These are phyloP conservation scores for Labia minor DNA, from an alignment of 2,888 invertebrate species.

Conservation along the genomic window DNA sequence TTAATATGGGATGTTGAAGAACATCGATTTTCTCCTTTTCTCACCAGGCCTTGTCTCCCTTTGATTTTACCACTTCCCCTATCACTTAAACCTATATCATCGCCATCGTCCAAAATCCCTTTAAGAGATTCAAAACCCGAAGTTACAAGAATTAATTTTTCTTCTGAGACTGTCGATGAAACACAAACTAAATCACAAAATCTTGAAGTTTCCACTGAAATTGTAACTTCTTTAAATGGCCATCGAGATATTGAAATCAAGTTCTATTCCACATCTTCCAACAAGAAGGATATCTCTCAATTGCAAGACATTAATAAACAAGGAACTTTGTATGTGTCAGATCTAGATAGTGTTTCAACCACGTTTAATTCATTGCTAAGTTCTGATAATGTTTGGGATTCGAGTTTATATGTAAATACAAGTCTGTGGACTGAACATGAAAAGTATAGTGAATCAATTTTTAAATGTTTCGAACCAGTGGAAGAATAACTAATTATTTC, in stretches of 20 bases:
- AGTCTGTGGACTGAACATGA: not conserved
- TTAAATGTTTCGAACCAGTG: not conserved
- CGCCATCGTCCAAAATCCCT: constrained; percentile 8
- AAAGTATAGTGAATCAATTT: not conserved
- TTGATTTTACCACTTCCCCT: constrained; percentile 25
- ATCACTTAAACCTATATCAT: constrained; percentile 16
- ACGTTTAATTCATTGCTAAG: not conserved
- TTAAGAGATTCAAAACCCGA: not conserved
- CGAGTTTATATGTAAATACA: not conserved
- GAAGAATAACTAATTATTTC: not conserved
- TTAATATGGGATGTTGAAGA: constrained; percentile 65
- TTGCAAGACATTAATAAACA: no score
- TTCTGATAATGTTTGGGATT: not conserved
- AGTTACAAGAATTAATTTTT: not conserved
- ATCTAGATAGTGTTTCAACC: not conserved
- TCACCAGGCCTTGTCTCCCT: constrained; percentile 32
- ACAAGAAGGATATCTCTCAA: constrained; percentile 26
- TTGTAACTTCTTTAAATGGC: constrained; percentile 65
- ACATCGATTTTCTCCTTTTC: constrained; percentile 43
- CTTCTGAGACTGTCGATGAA: constrained; percentile 20
- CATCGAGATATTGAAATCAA: constrained; percentile 69
- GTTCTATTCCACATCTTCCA: constrained; percentile 55
- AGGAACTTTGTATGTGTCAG: not conserved
- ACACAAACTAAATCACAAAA: constrained; percentile 33
- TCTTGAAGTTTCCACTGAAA: constrained; percentile 63